Evolutionary conservation across 2,888 invertebrate species (phyloP).

Genomic region (Meteorus colon): DNA sequence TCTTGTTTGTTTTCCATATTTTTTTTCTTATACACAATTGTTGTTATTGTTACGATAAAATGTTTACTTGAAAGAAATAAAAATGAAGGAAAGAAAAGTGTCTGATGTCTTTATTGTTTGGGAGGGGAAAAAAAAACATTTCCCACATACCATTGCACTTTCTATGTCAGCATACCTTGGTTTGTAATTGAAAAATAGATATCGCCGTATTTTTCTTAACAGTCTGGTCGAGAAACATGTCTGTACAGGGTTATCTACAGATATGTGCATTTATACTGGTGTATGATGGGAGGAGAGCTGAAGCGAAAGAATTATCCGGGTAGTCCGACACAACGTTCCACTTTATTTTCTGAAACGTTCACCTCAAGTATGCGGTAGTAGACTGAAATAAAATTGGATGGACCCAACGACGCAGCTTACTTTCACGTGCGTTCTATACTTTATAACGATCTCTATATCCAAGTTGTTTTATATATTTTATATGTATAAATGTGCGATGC

Average conservation of each 20-base stretch:
- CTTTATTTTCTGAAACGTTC: slow-evolving; percentile 57
- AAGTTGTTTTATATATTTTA: not conserved
- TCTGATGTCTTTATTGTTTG: slow-evolving; percentile 3
- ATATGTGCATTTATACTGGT: not conserved
- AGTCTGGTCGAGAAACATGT: not conserved
- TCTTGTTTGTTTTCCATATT: not conserved
- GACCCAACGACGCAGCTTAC: slow-evolving; percentile 55
- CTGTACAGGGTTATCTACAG: slow-evolving; percentile 34
- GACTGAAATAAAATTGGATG: slow-evolving; percentile 58
- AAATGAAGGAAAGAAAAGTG: not conserved
- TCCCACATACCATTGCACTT: slow-evolving; percentile 9
- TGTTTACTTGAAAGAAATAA: not conserved
- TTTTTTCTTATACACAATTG: not conserved
- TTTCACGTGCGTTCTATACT: slow-evolving; percentile 52
- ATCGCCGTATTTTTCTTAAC: not conserved
- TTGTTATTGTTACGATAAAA: not conserved
- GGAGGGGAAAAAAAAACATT: not conserved
- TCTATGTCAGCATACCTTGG: not conserved
- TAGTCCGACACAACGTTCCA: slow-evolving; percentile 41
- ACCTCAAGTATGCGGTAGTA: slow-evolving; percentile 42
- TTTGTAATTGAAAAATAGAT: slow-evolving; percentile 15
- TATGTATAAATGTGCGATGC: slow-evolving; percentile 3
- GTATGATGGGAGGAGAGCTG: not conserved
- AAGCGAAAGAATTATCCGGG: slow-evolving; percentile 42
- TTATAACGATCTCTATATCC: slow-evolving; percentile 20